Conservation (phyloP, 1,140 invertebrate genomes). For the Lepidostoma basale region DNA sequence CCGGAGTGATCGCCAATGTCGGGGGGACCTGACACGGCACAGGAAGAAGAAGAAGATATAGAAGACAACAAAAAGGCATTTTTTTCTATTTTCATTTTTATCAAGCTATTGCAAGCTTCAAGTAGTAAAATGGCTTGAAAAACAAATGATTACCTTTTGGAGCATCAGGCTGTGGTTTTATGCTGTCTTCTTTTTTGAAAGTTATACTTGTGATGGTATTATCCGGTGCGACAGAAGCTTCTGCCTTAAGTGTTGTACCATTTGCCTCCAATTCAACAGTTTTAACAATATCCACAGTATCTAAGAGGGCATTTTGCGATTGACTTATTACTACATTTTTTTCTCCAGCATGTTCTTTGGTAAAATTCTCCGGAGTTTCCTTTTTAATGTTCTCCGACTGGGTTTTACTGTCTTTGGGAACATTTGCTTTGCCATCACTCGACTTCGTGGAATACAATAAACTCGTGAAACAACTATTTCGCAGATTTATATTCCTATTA, state of each 20-base stretch:
- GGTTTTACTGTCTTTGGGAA: neutral
- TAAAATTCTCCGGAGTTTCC: neutral
- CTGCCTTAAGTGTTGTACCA: conserved; percentile 30
- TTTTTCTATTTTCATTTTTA: neutral
- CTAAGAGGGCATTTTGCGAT: neutral
- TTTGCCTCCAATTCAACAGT: conserved; percentile 28
- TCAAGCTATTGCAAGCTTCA: neutral
- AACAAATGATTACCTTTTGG: conserved; percentile 28
- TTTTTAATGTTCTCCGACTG: neutral
- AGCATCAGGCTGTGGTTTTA: conserved; percentile 2
- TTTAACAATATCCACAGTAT: conserved; percentile 11
- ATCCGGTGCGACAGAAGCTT: conserved; percentile 32
- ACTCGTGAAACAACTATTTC: neutral
- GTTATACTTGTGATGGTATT: conserved; percentile 34
- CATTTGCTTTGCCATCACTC: neutral
- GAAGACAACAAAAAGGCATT: neutral
- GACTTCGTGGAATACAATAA: neutral
- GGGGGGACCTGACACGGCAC: no score
- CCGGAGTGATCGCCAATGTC: no score
- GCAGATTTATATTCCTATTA: neutral
- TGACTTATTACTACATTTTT: neutral
- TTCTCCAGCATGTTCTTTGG: neutral
- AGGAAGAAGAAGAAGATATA: neutral
- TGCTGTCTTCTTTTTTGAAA: conserved; percentile 29
- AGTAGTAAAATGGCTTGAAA: neutral